phyloP scores from a whole-genome alignment of 2,888 invertebrate genomes.

The Leptopilina drosophilae region DNA sequence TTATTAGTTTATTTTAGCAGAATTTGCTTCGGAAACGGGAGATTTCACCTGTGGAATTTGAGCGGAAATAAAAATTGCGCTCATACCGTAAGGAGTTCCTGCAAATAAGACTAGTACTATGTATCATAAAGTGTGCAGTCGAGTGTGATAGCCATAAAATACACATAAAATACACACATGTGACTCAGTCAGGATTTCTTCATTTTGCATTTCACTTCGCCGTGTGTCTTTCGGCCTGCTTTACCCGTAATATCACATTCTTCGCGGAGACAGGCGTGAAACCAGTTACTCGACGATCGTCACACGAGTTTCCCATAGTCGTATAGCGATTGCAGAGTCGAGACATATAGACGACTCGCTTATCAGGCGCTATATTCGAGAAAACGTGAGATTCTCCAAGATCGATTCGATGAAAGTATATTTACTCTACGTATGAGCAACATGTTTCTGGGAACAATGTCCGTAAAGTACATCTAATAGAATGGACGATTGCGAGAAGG shows the following conservation, averaged over 20 bases:
- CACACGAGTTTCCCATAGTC: conserved; percentile 23
- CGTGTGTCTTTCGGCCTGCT: conserved; percentile 34
- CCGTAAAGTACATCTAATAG: conserved; percentile 38
- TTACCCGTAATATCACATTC: conserved; percentile 30
- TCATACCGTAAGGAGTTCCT: background rate
- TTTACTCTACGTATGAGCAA: background rate
- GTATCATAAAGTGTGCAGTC: conserved; percentile 26
- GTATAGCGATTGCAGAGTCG: background rate
- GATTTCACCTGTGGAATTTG: no score
- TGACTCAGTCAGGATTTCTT: conserved; percentile 40
- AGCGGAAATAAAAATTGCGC: no score
- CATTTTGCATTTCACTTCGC: conserved; percentile 26
- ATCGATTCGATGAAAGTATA: conserved; percentile 55
- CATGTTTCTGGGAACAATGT: background rate
- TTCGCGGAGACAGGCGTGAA: conserved; percentile 29
- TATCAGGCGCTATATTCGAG: conserved; percentile 27
- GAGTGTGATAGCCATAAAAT: conserved; percentile 28
- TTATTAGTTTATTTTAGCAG: no score
- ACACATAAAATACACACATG: conserved; percentile 9
- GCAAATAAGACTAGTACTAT: background rate
- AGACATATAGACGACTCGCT: conserved; percentile 28
- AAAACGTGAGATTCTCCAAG: conserved; percentile 44
- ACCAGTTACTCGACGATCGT: conserved; percentile 39
- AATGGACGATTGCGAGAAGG: conserved; percentile 57
- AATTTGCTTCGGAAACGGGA: no score